A percentile compares a stretch with the other conserved stretches of the same genome.
Conservation (phyloP, 2,797 vertebrate species). For the Columba guinea region DNA sequence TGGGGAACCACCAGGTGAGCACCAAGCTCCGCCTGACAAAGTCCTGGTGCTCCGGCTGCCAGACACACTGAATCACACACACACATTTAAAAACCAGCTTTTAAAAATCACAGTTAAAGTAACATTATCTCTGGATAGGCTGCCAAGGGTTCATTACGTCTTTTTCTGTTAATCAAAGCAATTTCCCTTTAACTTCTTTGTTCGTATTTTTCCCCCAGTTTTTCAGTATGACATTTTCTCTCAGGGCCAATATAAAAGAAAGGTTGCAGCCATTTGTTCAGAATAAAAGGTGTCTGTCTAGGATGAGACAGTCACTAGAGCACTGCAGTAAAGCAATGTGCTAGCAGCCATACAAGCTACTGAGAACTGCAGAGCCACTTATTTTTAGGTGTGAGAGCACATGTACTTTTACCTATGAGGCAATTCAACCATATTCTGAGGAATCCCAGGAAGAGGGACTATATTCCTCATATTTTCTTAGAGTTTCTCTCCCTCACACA, state of each 20-base stretch:
- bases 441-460: background rate
- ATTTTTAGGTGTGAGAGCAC: background rate
- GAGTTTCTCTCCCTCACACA: background rate
- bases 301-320: background rate
- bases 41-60: background rate
- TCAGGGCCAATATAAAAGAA: background rate
- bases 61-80: background rate
- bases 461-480: background rate
- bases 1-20: background rate
- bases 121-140: background rate
- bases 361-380: background rate
- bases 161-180: slow-evolving; percentile 24
- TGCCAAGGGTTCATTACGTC: slow-evolving; percentile 12
- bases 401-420: background rate
- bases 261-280: background rate
- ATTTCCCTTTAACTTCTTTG: slow-evolving; percentile 4
- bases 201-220: background rate
- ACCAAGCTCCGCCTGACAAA: background rate
- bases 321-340: background rate
- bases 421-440: background rate
- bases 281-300: background rate
- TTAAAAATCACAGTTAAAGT: background rate
- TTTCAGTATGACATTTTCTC: background rate
- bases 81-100: background rate
- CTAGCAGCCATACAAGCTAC: background rate